Conservation (phyloP, 2,113 vertebrate species). For the Uria aalge region DNA sequence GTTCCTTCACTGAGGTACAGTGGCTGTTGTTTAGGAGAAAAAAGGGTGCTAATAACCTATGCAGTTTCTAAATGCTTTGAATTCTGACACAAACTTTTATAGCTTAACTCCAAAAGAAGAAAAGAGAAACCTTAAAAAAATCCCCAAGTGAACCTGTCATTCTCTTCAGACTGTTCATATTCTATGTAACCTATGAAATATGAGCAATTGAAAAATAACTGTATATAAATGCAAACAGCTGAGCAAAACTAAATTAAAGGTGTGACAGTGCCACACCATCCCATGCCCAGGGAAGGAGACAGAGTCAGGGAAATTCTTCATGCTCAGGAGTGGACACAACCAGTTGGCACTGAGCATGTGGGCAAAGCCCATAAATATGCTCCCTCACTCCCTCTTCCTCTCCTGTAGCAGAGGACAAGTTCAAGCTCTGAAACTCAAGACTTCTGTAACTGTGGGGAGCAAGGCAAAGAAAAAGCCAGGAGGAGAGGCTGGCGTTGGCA, state of each 20-base stretch:
- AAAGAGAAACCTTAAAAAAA: not conserved
- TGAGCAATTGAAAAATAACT: not conserved
- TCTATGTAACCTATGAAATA: not conserved
- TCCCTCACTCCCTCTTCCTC: not conserved
- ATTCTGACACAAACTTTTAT: not conserved
- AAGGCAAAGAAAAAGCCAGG: not conserved
- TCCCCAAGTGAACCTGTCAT: not conserved
- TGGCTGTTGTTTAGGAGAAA: not conserved
- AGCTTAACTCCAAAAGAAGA: not conserved
- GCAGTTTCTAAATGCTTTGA: not conserved
- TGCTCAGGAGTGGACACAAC: not conserved
- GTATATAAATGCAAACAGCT: not conserved
- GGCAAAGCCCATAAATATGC: not conserved
- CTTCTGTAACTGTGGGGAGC: not conserved
- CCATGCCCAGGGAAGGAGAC: not conserved
- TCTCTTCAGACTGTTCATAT: not conserved
- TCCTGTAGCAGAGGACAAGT: not conserved
- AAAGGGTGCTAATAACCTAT: not conserved
- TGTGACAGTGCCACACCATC: not conserved
- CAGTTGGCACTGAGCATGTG: accelerated
- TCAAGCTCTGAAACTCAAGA: not conserved
- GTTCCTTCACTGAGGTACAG: not conserved
- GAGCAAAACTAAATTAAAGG: not conserved
- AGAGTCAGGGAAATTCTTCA: not conserved
- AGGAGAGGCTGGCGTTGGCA: not conserved